A percentile compares a stretch with the other conserved stretches of the same genome.
Evolutionary conservation across 2,797 vertebrate genomes (phyloP).

Genomic region (Parauchenoglanis ngamensis): DNA sequence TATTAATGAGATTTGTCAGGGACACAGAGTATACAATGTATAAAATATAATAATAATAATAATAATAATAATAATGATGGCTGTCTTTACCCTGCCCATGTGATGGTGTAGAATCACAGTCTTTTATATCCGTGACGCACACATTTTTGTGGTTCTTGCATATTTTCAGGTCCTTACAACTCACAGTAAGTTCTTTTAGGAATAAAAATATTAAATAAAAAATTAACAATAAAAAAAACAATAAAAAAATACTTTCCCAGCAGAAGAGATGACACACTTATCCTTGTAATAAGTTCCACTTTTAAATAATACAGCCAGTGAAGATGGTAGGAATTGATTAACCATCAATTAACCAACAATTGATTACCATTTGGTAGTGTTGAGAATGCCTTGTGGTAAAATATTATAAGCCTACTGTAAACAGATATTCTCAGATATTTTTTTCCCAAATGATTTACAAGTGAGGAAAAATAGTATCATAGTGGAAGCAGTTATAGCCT

Average conservation of each 20-base stretch:
- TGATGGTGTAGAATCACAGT: constrained; percentile 28
- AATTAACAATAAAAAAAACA: too few relatives aligned
- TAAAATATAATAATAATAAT: neutral
- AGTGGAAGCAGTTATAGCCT: neutral
- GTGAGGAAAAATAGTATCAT: neutral
- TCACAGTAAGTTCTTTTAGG: constrained; percentile 51
- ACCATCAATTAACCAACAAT: neutral
- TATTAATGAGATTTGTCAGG: neutral
- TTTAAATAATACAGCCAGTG: too few relatives aligned
- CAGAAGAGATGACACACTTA: neutral
- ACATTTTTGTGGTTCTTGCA: constrained; percentile 27
- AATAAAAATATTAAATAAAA: constrained; percentile 5
- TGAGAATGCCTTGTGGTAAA: neutral
- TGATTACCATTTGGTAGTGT: too few relatives aligned
- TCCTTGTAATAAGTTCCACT: neutral
- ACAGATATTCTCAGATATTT: neutral
- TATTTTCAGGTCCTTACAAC: neutral
- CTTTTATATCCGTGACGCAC: constrained; percentile 32
- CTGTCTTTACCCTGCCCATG: constrained; percentile 14
- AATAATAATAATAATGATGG: neutral
- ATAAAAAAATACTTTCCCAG: neutral
- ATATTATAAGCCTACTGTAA: neutral
- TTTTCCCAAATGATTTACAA: neutral
- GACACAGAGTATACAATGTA: neutral
- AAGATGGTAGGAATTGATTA: neutral